phyloP scores from a whole-genome alignment of 2,113 vertebrate species.

The Cichladusa arquata region DNA sequence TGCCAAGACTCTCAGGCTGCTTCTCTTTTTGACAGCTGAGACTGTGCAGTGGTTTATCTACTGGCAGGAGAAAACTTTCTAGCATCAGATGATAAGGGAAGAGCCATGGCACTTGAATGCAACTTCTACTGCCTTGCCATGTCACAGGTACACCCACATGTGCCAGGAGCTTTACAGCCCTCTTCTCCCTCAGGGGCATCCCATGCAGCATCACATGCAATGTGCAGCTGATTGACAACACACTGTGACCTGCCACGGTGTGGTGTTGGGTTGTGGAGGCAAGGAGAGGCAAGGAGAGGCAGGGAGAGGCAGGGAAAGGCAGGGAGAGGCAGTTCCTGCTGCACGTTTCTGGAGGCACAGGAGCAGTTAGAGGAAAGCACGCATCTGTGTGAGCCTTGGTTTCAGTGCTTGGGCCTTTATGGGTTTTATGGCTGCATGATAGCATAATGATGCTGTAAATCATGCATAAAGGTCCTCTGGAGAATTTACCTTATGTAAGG shows the following conservation, averaged over 20 bases:
- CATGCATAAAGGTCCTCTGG: conserved; percentile 32
- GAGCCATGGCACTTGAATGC: fast-evolving
- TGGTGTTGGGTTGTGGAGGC: fast-evolving
- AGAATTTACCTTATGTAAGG: conserved; percentile 24
- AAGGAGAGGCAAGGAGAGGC: not conserved
- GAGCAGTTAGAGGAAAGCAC: not conserved
- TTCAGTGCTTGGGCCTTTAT: conserved; percentile 25
- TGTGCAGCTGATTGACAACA: not conserved
- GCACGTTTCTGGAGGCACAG: not conserved
- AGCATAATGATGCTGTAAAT: conserved; percentile 53
- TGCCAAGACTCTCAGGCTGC: not conserved
- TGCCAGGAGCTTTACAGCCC: not conserved
- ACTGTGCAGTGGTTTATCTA: not conserved
- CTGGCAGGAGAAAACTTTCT: not conserved
- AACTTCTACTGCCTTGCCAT: not conserved
- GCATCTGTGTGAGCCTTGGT: not conserved
- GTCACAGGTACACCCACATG: fast-evolving
- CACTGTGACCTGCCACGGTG: not conserved
- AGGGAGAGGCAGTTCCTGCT: not conserved
- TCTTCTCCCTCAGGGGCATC: not conserved
- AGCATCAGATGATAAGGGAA: not conserved
- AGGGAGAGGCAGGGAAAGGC: not conserved
- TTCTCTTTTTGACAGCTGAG: conserved; percentile 1
- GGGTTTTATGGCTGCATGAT: conserved; percentile 1
- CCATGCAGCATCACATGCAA: not conserved